These are phyloP conservation scores for Papilio helenus DNA, from an alignment of 1,140 invertebrate genomes.

Conservation along the genomic window DNA sequence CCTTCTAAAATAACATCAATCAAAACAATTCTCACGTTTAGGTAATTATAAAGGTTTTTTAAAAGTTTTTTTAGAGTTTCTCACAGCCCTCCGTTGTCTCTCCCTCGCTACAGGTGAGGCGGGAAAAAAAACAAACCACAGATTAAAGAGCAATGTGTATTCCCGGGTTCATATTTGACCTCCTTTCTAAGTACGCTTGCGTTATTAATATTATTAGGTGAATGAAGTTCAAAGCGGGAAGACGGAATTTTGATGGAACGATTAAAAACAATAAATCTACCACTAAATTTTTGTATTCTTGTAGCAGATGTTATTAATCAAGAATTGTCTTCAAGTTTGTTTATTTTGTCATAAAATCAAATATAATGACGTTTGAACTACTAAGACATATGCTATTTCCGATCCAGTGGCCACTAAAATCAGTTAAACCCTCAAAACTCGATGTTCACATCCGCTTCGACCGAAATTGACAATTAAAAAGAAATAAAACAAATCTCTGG, in stretches of 20 bases:
- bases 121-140: constrained; percentile 54
- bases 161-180: constrained; percentile 45
- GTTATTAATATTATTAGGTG: constrained; percentile 31
- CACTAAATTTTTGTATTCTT: neutral
- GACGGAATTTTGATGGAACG: neutral
- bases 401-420: constrained; percentile 70
- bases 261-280: too few relatives aligned
- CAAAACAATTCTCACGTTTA: constrained; percentile 58
- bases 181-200: constrained; percentile 39
- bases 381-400: constrained; percentile 78
- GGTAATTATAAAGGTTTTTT: constrained; percentile 57
- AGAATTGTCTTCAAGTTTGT: neutral
- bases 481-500: constrained; percentile 80
- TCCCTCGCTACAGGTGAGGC: constrained; percentile 65
- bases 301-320: neutral
- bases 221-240: neutral
- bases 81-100: constrained; percentile 49
- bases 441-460: constrained; percentile 56
- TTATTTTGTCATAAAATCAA: constrained; percentile 65
- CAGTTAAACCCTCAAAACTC: constrained; percentile 65
- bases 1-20: constrained; percentile 42
- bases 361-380: constrained; percentile 68
- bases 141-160: constrained; percentile 46
- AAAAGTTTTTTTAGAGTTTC: constrained; percentile 53
- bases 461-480: constrained; percentile 77